Conservation (phyloP, 2,888 invertebrate species). For the Rhaphigaster nebulosa region DNA sequence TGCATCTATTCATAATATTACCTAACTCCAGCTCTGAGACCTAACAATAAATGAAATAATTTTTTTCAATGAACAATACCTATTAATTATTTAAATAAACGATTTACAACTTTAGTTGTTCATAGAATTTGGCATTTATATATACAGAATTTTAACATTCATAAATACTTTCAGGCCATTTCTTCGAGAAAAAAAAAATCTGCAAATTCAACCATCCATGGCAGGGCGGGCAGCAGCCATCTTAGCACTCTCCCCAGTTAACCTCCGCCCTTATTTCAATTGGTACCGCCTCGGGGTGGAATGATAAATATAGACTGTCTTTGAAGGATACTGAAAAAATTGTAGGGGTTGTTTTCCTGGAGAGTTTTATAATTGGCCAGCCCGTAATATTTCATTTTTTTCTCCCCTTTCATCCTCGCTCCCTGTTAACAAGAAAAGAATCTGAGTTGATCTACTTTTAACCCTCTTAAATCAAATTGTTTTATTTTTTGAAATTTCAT, state of each 20-base stretch:
- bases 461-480: background rate
- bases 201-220: background rate
- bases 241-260: constrained; percentile 21
- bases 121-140: too few species aligned
- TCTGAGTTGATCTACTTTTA: background rate
- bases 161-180: background rate
- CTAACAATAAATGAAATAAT: too few species aligned
- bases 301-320: constrained; percentile 46
- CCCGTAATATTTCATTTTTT: constrained; percentile 31
- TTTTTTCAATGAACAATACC: too few species aligned
- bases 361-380: constrained; percentile 37
- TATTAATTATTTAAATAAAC: too few species aligned
- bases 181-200: background rate
- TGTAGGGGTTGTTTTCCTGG: constrained; percentile 40
- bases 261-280: constrained; percentile 49
- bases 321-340: constrained; percentile 39
- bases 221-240: background rate
- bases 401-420: background rate
- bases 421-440: constrained; percentile 27
- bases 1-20: too few species aligned
- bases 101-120: too few species aligned
- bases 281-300: constrained; percentile 27
- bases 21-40: too few species aligned
- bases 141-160: background rate
- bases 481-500: background rate